Percentiles rank a stretch among this genome's conserved stretches.
Evolutionary conservation across 2,113 vertebrate genomes (phyloP).

Genomic region (Saguinus imperator): DNA sequence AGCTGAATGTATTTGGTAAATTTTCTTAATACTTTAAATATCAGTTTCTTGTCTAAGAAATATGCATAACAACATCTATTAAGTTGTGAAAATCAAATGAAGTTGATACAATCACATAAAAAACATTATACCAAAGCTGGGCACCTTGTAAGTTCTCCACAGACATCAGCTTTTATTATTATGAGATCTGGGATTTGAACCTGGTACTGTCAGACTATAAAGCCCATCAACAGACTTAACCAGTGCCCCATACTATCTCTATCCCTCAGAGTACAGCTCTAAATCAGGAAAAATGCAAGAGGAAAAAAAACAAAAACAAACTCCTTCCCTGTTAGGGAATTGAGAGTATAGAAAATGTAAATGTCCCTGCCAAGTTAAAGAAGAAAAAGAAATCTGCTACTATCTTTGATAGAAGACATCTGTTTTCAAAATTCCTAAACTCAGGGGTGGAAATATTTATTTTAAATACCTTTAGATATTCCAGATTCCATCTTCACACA

Average conservation of each 20-base stretch:
- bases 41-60: not conserved
- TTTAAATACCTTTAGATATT: conserved; percentile 59
- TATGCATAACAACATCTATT: not conserved
- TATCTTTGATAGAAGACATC: conserved; percentile 69
- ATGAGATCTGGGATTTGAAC: not conserved
- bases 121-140: not conserved
- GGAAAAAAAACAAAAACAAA: not conserved
- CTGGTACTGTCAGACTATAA: not conserved
- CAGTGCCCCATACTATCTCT: not conserved
- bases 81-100: not conserved
- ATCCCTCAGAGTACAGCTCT: not conserved
- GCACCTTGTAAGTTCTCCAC: not conserved
- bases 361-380: conserved; percentile 37
- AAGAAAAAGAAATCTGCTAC: conserved; percentile 12
- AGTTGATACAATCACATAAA: not conserved
- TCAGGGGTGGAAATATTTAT: conserved; percentile 40
- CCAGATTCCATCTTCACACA: conserved; percentile 32
- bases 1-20: not conserved
- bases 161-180: not conserved
- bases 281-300: not conserved
- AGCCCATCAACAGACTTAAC: not conserved
- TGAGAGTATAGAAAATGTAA: conserved; percentile 40
- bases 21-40: conserved; percentile 7
- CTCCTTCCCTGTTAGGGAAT: not conserved
- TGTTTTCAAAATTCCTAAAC: conserved; percentile 60